Conservation (phyloP, 2,888 invertebrate species). For the Ligdia adustata region DNA sequence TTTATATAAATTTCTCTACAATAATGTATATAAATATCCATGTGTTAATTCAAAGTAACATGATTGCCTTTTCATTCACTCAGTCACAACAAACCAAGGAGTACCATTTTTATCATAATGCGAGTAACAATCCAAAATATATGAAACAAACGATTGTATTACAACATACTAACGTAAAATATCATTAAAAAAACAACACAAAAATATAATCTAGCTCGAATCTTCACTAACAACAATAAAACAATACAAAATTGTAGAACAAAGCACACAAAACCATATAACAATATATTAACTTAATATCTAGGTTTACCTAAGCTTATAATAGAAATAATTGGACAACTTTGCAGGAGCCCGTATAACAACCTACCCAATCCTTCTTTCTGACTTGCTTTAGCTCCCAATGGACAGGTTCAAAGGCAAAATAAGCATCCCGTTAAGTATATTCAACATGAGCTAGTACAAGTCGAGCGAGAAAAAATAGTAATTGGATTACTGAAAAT, state of each 20-base stretch:
- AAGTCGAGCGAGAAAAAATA: no score
- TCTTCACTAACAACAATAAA: not conserved
- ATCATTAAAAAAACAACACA: not conserved
- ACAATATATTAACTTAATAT: not conserved
- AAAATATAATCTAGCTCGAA: not conserved
- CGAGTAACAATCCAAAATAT: constrained; percentile 29
- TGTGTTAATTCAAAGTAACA: constrained; percentile 4
- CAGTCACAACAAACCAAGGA: constrained; percentile 32
- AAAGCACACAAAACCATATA: constrained; percentile 4
- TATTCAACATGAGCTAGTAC: no score
- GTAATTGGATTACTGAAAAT: no score
- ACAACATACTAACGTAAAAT: not conserved
- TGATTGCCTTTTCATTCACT: constrained; percentile 14
- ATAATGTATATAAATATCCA: constrained; percentile 13
- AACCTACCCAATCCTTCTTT: no score
- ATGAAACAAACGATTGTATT: not conserved
- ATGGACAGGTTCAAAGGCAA: no score
- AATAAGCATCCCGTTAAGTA: no score
- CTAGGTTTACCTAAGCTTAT: no score
- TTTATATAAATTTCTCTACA: constrained; percentile 25
- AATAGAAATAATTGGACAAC: no score
- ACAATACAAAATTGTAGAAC: not conserved
- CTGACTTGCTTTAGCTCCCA: no score
- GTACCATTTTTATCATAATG: constrained; percentile 31
- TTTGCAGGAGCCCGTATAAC: no score